Base-by-base conservation (phyloP, 2,888 invertebrate genomes). In the Dione juno region DNA sequence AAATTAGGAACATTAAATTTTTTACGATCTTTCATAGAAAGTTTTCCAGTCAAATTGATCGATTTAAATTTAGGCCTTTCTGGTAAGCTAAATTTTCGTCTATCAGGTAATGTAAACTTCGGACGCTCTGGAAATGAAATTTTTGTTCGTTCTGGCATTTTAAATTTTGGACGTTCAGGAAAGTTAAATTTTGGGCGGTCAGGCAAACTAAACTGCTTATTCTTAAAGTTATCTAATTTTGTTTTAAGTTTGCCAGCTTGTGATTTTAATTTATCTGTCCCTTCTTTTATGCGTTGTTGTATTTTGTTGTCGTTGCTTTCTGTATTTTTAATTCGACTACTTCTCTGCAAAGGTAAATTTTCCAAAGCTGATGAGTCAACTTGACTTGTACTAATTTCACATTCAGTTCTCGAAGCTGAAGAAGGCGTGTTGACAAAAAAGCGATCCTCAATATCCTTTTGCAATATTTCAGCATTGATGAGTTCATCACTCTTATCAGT, bases 201-300 rank as follows among this genome's bases (percentile, higher is more conserved):
- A 14, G 95, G 95, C 75, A 95, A 84, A 73, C 89, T 93, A 54
- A 95, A 93, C 80, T 94, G 94, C 57, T 94, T 94, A 76, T 94
- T 92, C 81, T 95, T 94, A 8, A 95, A 94, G 73, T 90, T 94
- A 80, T 95, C 94, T 69, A 96, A 82, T 82, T 95, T 95, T 0
- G 94, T 94, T 83, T 95, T 95, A 40, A 97, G 84, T 86, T 95
- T 96, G 40, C 95, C 96, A 16, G 97, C 96, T 83, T 96, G 96
- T 50, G 90, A 94, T 78, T 95, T 95, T 61, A 97, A 79, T 76
- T 95, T 95, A 45, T 95, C 96, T 5, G 97, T 96, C 75, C 96
- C 95, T 74, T 93, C 95, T 75, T 94, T 95, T 40, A 97, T 85
- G 16, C 95, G 94, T 76, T 96, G 95, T 77, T 95, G 95, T 81